These are phyloP conservation scores for Phrynocephalus forsythii DNA, from an alignment of 2,797 vertebrate genomes.

Conservation along the genomic window DNA sequence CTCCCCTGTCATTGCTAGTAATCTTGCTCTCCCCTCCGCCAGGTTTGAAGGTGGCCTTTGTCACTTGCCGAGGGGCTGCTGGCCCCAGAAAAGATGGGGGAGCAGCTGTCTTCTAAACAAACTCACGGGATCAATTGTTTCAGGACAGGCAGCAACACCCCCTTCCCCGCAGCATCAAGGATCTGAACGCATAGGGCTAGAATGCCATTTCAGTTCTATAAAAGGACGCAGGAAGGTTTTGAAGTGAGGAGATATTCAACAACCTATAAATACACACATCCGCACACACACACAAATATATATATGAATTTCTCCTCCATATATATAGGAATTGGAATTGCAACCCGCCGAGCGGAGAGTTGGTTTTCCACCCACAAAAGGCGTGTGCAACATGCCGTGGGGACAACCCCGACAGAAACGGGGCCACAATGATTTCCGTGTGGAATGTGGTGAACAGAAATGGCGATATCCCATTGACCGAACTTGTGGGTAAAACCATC, in stretches of 20 bases:
- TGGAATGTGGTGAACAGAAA: not conserved
- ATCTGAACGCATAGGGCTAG: not conserved
- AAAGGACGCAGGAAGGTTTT: not conserved
- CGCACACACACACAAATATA: not conserved
- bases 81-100: conserved; percentile 79
- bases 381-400: not conserved
- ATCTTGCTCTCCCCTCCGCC: not conserved
- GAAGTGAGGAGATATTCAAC: not conserved
- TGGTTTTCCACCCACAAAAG: not conserved
- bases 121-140: conserved; percentile 76
- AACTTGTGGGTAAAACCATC: not conserved
- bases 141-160: conserved; percentile 66
- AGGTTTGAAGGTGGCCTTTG: conserved; percentile 80
- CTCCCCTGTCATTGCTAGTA: conserved; percentile 79
- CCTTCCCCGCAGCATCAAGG: too few relatives aligned
- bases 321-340: not conserved
- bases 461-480: not conserved
- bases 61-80: conserved; percentile 74
- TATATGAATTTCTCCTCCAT: not conserved
- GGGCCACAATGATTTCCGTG: not conserved
- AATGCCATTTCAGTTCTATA: not conserved
- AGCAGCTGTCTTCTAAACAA: conserved; percentile 74
- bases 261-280: not conserved
- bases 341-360: not conserved
- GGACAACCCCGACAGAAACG: not conserved